Conservation (phyloP, 2,113 vertebrate genomes). For the Chrysemys picta region DNA sequence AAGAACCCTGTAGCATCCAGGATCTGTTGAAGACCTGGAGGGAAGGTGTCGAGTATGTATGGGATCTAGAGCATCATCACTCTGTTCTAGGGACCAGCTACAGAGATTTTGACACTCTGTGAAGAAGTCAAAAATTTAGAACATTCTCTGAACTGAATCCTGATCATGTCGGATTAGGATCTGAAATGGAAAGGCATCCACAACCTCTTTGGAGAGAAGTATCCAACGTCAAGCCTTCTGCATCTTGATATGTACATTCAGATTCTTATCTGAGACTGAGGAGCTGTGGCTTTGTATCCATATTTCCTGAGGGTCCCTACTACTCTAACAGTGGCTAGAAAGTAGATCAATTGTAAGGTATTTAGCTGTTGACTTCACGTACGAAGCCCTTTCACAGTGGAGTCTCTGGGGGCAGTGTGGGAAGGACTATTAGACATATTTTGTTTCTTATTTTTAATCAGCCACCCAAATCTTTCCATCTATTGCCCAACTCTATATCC, state of each 20-base stretch:
- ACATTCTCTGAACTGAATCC: not conserved
- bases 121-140: not conserved
- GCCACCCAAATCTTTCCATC: not conserved
- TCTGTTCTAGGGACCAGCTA: not conserved
- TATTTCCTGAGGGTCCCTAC: not conserved
- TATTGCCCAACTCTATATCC: not conserved
- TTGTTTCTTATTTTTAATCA: not conserved
- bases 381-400: not conserved
- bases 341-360: conserved; percentile 11
- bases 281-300: not conserved
- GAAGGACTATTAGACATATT: not conserved
- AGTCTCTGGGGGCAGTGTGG: not conserved
- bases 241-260: not conserved
- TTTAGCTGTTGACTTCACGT: conserved; percentile 8
- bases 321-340: conserved; percentile 22
- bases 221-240: not conserved
- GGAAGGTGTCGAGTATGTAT: not conserved
- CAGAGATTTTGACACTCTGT: not conserved
- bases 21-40: not conserved
- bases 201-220: conserved; percentile 7
- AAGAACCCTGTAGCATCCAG: not conserved
- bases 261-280: not conserved
- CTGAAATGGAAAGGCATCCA: conserved; percentile 8
- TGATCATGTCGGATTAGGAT: not conserved
- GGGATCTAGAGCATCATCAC: not conserved